These are phyloP conservation scores for Mungos mungo DNA, from an alignment of 2,113 vertebrate species.

Conservation along the genomic window DNA sequence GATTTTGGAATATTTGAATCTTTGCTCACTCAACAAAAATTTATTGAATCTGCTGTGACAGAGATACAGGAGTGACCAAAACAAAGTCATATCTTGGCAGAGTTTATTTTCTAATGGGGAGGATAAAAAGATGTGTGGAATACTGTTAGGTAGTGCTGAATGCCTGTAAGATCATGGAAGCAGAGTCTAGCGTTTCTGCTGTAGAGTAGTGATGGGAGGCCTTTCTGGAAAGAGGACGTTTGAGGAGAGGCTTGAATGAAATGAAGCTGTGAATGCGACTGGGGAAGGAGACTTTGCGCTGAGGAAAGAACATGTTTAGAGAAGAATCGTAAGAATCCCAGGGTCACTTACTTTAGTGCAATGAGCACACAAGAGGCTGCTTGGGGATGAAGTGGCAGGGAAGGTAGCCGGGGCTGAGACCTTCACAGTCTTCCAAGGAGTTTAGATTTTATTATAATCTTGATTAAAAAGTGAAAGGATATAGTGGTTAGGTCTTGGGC, in stretches of 20 bases:
- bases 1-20: neutral
- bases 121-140: neutral
- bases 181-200: neutral
- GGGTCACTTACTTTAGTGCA: neutral
- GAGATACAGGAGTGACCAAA: neutral
- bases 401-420: neutral
- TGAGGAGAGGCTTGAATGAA: neutral
- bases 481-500: neutral
- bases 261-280: neutral
- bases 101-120: neutral
- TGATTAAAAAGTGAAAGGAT: constrained; percentile 28
- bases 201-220: neutral
- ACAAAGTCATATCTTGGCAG: neutral
- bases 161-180: neutral
- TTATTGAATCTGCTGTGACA: neutral
- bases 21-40: neutral
- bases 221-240: constrained; percentile 2
- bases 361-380: neutral
- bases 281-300: neutral
- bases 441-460: constrained; percentile 32
- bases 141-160: neutral
- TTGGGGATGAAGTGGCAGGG: neutral
- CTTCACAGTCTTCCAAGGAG: neutral
- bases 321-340: neutral
- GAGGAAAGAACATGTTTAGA: neutral